phyloP scores from a whole-genome alignment of 2,888 invertebrate genomes.

The Eupelmus urozonus region DNA sequence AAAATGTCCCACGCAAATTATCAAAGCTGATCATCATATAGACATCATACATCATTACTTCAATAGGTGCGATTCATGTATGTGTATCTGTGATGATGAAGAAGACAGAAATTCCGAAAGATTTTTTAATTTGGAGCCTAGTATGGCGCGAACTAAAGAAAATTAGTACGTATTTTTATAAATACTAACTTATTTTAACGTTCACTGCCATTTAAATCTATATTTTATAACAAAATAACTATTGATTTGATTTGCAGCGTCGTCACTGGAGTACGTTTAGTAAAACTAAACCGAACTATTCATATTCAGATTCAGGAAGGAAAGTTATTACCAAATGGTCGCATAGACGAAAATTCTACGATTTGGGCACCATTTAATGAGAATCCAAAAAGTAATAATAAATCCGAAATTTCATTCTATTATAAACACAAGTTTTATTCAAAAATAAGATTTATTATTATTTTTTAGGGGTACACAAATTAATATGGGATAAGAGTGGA shows the following conservation, averaged over 20 bases:
- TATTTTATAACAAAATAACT: not conserved
- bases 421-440: not conserved
- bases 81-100: not conserved
- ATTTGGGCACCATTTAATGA: not conserved
- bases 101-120: not conserved
- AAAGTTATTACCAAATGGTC: not conserved
- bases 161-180: not conserved
- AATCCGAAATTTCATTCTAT: not conserved
- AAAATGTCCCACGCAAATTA: not conserved
- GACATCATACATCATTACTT: too few species aligned
- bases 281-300: not conserved
- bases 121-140: not conserved
- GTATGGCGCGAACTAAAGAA: not conserved
- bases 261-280: not conserved
- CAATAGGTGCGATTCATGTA: not conserved
- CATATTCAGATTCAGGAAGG: slow-evolving; percentile 20
- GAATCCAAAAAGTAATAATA: not conserved
- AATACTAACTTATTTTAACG: too few species aligned
- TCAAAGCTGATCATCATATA: not conserved
- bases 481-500: slow-evolving; percentile 2
- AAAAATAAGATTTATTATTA: not conserved
- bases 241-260: slow-evolving; percentile 1
- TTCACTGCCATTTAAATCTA: too few species aligned
- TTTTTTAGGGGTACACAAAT: not conserved
- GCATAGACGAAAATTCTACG: not conserved